Evolutionary conservation across 2,113 vertebrate genomes (phyloP).

Genomic region (Chloroceryle aenea): DNA sequence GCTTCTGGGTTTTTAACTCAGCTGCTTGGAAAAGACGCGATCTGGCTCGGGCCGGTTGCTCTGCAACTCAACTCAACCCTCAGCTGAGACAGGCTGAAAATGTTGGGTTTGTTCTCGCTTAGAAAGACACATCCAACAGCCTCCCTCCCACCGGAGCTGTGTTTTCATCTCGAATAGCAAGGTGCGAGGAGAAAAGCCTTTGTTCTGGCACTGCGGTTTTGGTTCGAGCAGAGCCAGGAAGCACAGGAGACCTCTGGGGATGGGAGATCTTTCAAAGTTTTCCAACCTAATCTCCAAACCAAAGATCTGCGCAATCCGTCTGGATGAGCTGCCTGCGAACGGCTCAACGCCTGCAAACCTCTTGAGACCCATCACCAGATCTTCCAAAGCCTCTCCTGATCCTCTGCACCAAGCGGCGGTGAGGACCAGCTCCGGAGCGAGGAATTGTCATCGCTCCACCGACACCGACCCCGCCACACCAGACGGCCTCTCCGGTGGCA

Average conservation of each 20-base stretch:
- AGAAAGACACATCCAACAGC: neutral
- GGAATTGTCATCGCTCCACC: neutral
- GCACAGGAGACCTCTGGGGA: neutral
- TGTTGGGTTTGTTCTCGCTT: neutral
- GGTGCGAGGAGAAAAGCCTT: slow-evolving; percentile 3
- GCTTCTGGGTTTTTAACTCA: neutral
- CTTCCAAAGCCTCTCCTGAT: neutral
- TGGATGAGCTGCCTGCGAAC: neutral
- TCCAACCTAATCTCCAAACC: slow-evolving; percentile 4
- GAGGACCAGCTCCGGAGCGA: neutral
- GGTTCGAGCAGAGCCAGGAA: neutral
- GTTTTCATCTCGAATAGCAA: neutral
- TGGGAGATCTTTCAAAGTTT: neutral
- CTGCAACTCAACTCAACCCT: neutral
- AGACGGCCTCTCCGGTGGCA: neutral
- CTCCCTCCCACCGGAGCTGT: neutral
- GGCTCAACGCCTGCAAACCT: neutral
- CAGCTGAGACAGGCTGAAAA: neutral
- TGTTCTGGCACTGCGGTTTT: neutral
- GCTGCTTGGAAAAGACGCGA: neutral
- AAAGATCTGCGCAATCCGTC: neutral
- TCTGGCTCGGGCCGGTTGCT: neutral
- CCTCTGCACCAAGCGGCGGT: neutral
- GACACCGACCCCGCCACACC: neutral
- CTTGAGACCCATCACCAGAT: neutral